Percentiles rank a stretch among this genome's conserved stretches.
Conservation (phyloP, 2,888 invertebrate species). For the Cephus sareptanus region DNA sequence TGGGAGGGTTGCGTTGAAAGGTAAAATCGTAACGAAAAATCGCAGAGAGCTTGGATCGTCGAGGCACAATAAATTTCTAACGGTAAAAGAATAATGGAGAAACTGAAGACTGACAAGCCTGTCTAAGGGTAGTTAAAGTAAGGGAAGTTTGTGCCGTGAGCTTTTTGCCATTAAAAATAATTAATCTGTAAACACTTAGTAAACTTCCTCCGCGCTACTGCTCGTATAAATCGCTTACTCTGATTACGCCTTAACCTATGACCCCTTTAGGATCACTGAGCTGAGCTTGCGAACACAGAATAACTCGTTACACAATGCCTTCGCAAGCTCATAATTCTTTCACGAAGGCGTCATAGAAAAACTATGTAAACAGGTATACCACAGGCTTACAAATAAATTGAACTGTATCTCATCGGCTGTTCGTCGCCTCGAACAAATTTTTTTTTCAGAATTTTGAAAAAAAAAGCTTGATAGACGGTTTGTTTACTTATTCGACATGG, state of each 20-base stretch:
- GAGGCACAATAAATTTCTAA: neutral
- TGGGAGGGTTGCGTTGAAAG: neutral
- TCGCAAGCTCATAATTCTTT: neutral
- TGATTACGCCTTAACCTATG: neutral
- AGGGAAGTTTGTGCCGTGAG: neutral
- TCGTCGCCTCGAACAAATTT: neutral
- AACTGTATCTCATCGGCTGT: neutral
- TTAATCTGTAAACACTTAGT: neutral
- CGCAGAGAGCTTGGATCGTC: neutral
- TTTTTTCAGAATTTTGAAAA: neutral
- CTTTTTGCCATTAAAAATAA: neutral
- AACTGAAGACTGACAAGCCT: neutral
- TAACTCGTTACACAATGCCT: neutral
- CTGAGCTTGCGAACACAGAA: neutral
- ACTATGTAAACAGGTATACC: neutral
- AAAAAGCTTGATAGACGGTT: neutral
- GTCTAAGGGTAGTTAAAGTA: too few relatives aligned
- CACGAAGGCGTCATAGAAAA: neutral
- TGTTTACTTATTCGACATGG: neutral
- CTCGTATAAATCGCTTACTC: neutral
- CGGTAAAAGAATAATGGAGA: neutral
- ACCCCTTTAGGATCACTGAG: neutral
- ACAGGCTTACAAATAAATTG: neutral
- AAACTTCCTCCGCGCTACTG: neutral
- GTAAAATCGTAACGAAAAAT: neutral